A percentile compares a stretch with the other conserved stretches of the same genome.
These are phyloP conservation scores for Paramuricea clavata DNA, from an alignment of 92 coral and sea anemone genomes.

Conservation along the genomic window DNA sequence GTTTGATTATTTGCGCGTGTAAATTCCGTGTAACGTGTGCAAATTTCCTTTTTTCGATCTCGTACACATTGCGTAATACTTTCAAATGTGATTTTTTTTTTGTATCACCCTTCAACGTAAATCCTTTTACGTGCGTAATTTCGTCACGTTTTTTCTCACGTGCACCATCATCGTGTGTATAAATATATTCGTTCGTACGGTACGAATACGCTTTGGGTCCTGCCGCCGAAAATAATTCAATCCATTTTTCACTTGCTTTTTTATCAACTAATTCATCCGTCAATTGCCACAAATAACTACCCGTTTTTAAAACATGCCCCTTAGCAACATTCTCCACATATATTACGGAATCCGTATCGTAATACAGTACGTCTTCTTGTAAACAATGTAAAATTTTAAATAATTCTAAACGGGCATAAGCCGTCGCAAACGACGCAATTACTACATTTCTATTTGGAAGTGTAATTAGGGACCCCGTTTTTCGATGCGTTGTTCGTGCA, in stretches of 20 bases:
- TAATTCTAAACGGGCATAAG: conserved; percentile 27
- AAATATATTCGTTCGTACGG: background rate
- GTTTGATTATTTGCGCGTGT: too few species aligned
- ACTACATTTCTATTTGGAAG: too few species aligned
- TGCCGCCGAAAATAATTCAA: background rate
- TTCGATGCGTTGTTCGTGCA: background rate
- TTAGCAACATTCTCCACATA: background rate
- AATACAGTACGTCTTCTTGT: conserved; percentile 18
- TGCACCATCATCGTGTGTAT: background rate
- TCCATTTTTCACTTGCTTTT: background rate
- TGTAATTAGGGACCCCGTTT: background rate
- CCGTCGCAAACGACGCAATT: too few species aligned
- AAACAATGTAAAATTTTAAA: background rate
- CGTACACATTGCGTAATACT: background rate
- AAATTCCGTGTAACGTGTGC: background rate
- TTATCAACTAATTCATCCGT: conserved; percentile 8
- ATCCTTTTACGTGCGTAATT: too few species aligned
- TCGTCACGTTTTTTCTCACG: background rate
- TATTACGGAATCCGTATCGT: conserved; percentile 37
- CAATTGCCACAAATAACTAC: background rate
- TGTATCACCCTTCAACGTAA: conserved; percentile 30
- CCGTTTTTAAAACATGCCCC: background rate
- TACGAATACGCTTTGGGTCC: conserved; percentile 24
- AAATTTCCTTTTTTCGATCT: background rate
- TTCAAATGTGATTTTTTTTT: conserved; percentile 17